phyloP scores from a whole-genome alignment of 2,888 invertebrate species.

The Idaea biselata region DNA sequence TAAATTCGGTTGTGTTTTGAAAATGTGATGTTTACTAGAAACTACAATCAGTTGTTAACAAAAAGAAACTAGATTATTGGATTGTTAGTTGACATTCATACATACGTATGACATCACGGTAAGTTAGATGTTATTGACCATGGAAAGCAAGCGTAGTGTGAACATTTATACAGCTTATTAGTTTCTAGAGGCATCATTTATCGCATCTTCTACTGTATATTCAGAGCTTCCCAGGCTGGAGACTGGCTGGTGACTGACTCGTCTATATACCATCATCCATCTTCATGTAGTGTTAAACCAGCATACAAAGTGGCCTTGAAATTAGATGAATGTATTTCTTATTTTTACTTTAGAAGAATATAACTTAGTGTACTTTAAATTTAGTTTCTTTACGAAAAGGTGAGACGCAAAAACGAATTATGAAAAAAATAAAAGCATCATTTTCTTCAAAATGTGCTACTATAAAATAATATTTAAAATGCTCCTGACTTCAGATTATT shows the following conservation, averaged over 20 bases:
- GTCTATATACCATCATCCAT: constrained; percentile 58
- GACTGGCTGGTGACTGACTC: constrained; percentile 54
- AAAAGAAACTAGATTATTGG: constrained; percentile 39
- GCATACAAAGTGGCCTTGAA: constrained; percentile 56
- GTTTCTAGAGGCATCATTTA: constrained; percentile 68
- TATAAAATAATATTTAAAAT: no score
- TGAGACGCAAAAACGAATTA: background rate
- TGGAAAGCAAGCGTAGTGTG: constrained; percentile 63
- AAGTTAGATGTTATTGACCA: constrained; percentile 69
- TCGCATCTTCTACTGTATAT: constrained; percentile 50
- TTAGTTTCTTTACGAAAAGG: background rate
- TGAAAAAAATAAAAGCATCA: background rate
- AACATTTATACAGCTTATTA: constrained; percentile 64
- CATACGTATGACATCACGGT: constrained; percentile 60
- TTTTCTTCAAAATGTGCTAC: no score
- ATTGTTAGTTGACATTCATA: constrained; percentile 57
- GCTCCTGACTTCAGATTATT: no score
- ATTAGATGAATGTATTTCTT: constrained; percentile 50
- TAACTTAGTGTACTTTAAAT: background rate
- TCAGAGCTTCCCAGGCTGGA: constrained; percentile 54
- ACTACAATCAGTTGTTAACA: constrained; percentile 43
- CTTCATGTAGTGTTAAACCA: constrained; percentile 62
- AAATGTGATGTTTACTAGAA: constrained; percentile 57
- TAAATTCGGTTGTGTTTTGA: constrained; percentile 38
- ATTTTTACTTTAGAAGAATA: constrained; percentile 27